Base-by-base conservation (phyloP, 2,113 vertebrate genomes). In the Eidolon helvum region DNA sequence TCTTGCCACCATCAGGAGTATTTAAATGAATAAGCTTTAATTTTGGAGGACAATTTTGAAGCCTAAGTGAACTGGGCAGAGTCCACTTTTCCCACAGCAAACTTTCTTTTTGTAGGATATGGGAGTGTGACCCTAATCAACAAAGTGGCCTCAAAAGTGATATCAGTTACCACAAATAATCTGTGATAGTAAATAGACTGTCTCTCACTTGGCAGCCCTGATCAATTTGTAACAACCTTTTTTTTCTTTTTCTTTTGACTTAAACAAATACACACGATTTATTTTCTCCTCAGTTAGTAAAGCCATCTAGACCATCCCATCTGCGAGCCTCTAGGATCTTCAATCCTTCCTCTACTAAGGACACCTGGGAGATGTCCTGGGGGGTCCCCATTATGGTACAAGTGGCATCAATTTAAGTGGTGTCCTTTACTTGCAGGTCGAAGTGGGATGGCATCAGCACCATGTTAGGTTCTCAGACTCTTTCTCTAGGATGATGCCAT, bases 401-500 rank as follows among this genome's bases (percentile, higher is more conserved):
- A 83, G 71, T 14, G 24, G 16, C 1, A 24, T 43, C 1, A 28
- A 48, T 77, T 65, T 43, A 43, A 35, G 30, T 33, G 3, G 6
- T 63, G 84, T 87, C 83, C 86, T 38, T 38, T 63, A 95, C 74
- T 90, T 98, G 28, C 43, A 90, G 55, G 40, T 55, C 77, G 61
- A 90, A 94, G 28, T 94, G 75, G 43, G 93, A 92, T 12, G 93
- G n/a, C 15, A 78, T 59, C 38, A 93, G 91, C 59, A 88, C 22
- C 24, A 45, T 75, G 14, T 89, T 68, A 95, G 66, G 21, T 50
- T 97, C 71, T 97, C 87, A 65, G 43, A 65, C 33, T 95, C 72
- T 53, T 93, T 90, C 68, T 98, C 91, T 61, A 95, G 83, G 30
- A 61, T 72, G 69, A 61, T 63, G 63, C 38, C 63, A n/a, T 69